Evolutionary conservation across 2,888 invertebrate genomes (phyloP).

Genomic region (Sepiola atlantica): DNA sequence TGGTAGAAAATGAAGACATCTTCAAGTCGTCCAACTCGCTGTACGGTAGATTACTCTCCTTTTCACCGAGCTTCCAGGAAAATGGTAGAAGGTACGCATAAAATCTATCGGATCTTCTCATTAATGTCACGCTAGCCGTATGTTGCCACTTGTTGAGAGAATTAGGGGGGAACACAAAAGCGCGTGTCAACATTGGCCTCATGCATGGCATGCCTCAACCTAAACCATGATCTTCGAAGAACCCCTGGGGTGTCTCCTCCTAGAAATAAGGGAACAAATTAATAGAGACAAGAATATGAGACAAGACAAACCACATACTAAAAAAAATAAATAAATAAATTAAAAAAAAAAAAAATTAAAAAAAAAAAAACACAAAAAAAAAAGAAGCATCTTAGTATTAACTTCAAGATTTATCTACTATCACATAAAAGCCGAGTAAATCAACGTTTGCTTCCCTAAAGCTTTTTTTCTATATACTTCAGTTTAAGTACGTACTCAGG

Average conservation of each 20-base stretch:
- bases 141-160: slow-evolving; percentile 36
- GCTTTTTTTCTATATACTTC: no score
- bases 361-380: neutral
- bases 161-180: slow-evolving; percentile 36
- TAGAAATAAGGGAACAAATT: slow-evolving; percentile 72
- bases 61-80: slow-evolving; percentile 39
- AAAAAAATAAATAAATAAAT: slow-evolving; percentile 35
- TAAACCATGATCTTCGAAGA: slow-evolving; percentile 98
- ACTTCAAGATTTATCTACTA: neutral
- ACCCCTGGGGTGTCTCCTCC: slow-evolving; percentile 99
- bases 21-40: slow-evolving; percentile 35
- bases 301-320: slow-evolving; percentile 10
- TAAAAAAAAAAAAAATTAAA: neutral
- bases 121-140: slow-evolving; percentile 43
- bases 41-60: neutral
- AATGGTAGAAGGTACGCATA: slow-evolving; percentile 44
- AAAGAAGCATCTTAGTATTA: slow-evolving; percentile 39
- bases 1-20: slow-evolving; percentile 36
- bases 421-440: no score
- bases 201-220: slow-evolving; percentile 79
- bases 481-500: no score
- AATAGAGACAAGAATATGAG: slow-evolving; percentile 32
- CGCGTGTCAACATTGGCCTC: slow-evolving; percentile 43
- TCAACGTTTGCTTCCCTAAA: no score
- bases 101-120: slow-evolving; percentile 45